Percentiles rank a stretch among this genome's conserved stretches.
These are phyloP conservation scores for Sinocyclocheilus grahami DNA, from an alignment of 2,113 vertebrate species.

Conservation along the genomic window DNA sequence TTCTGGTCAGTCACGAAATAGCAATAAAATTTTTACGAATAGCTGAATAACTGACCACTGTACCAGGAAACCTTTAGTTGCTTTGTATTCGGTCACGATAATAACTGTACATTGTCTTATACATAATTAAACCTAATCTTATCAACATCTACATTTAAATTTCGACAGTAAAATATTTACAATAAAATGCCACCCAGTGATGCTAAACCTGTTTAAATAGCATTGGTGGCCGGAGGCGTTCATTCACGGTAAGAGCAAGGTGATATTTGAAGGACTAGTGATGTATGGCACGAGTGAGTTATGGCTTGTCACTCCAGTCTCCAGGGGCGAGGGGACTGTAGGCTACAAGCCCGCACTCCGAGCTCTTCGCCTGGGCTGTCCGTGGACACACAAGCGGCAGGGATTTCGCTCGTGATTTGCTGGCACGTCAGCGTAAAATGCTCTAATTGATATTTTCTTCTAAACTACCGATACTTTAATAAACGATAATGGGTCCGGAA, in stretches of 20 bases:
- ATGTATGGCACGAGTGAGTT: slow-evolving; percentile 11
- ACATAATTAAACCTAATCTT: neutral
- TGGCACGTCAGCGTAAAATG: neutral
- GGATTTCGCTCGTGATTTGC: neutral
- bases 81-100: no score
- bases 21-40: neutral
- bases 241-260: neutral
- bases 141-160: no score
- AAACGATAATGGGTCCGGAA: slow-evolving; percentile 1
- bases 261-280: slow-evolving; percentile 9
- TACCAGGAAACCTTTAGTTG: no score
- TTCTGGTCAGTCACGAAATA: neutral
- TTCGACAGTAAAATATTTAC: no score
- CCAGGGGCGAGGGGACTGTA: neutral
- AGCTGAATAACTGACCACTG: neutral
- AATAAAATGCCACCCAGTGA: no score
- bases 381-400: neutral
- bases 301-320: slow-evolving; percentile 26
- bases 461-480: no score
- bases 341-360: neutral
- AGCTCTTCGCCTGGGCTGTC: neutral
- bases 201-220: neutral
- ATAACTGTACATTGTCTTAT: neutral
- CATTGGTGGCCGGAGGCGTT: neutral
- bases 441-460: neutral